These are phyloP conservation scores for Pantherophis vulpinus DNA, from an alignment of 2,797 vertebrate genomes.

Conservation along the genomic window DNA sequence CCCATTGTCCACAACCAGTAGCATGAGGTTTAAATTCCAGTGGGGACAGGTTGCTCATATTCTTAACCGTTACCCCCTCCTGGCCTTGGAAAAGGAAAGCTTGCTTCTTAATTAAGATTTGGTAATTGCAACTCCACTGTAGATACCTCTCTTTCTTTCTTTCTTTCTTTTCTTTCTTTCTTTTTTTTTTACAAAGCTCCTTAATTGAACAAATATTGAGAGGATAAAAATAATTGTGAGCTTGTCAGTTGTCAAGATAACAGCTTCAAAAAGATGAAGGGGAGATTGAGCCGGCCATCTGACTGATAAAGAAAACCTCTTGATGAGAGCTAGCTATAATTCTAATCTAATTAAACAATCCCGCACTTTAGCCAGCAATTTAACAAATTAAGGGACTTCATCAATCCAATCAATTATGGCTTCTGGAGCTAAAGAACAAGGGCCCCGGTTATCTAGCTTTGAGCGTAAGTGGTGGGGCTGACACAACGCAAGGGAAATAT, in stretches of 20 bases:
- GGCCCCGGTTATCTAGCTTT: neutral
- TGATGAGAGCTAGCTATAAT: neutral
- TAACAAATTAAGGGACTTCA: neutral
- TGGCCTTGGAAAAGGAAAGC: neutral
- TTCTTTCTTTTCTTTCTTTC: neutral
- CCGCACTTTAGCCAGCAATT: neutral
- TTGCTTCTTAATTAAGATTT: neutral
- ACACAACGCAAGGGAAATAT: neutral
- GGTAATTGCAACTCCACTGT: neutral
- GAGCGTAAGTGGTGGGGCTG: neutral
- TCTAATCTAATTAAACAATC: neutral
- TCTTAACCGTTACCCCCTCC: neutral
- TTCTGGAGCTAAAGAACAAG: neutral
- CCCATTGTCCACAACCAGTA: neutral
- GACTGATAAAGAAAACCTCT: neutral
- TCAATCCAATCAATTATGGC: constrained; percentile 13
- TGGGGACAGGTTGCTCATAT: neutral
- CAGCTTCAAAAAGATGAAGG: neutral
- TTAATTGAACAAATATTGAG: neutral
- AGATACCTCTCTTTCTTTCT: neutral
- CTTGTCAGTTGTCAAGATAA: neutral
- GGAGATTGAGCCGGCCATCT: neutral
- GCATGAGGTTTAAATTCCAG: neutral
- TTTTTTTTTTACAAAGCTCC: neutral
- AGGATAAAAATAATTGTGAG: neutral